These are phyloP conservation scores for Puffinus mauretanicus DNA, from an alignment of 2,113 vertebrate species.

Conservation along the genomic window DNA sequence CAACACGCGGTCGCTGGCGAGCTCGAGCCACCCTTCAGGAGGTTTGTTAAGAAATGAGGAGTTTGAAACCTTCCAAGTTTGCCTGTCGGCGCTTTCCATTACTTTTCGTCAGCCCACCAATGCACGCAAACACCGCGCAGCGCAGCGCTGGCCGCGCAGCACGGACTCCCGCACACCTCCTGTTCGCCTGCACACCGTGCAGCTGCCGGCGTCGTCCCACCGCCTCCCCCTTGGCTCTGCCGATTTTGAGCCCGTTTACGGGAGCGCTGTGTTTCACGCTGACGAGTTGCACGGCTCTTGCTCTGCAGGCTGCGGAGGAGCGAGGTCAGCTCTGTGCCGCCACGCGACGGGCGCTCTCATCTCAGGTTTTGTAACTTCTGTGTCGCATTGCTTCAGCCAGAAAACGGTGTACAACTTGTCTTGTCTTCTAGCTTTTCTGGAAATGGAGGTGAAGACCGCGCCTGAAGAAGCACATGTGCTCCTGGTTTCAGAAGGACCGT, in stretches of 20 bases:
- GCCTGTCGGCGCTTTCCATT: not conserved
- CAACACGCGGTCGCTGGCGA: fast-evolving
- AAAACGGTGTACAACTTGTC: fast-evolving
- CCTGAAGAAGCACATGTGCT: fast-evolving
- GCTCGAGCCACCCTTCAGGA: fast-evolving
- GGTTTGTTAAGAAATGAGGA: not conserved
- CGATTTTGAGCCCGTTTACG: fast-evolving
- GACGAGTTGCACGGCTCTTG: fast-evolving
- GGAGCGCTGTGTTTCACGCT: fast-evolving
- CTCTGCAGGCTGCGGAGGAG: not conserved
- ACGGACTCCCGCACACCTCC: not conserved
- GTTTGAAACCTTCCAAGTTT: not conserved
- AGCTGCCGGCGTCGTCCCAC: fast-evolving
- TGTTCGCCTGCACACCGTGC: not conserved
- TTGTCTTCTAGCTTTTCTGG: fast-evolving
- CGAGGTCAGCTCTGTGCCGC: fast-evolving
- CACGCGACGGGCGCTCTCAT: fast-evolving
- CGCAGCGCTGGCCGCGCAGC: not conserved
- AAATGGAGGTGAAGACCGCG: fast-evolving
- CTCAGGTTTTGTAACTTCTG: too few relatives aligned
- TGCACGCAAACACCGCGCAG: fast-evolving
- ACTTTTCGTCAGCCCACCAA: not conserved
- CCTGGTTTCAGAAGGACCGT: not conserved
- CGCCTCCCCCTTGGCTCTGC: not conserved
- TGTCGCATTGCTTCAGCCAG: not conserved